A percentile compares a stretch with the other conserved stretches of the same genome.
Conservation (phyloP, 2,888 invertebrate genomes). For the Drosophila affinis region DNA sequence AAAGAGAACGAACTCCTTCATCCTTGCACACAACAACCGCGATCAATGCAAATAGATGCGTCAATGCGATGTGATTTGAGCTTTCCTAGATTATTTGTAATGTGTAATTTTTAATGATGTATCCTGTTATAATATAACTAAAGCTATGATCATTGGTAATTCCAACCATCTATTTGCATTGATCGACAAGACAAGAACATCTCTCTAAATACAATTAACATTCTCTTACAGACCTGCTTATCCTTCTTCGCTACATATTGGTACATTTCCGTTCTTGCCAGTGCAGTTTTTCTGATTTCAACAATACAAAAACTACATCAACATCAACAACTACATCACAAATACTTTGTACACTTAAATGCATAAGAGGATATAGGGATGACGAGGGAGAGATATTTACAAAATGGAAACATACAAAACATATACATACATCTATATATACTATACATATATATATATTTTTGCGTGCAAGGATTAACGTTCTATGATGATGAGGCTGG, state of each 20-base stretch:
- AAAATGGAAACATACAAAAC: conserved; percentile 50
- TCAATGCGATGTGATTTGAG: not conserved
- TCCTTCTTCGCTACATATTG: conserved; percentile 82
- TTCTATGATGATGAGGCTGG: conserved; percentile 50
- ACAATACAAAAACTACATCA: conserved; percentile 47
- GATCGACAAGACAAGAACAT: conserved; percentile 10
- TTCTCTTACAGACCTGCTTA: conserved; percentile 82
- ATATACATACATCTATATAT: conserved; percentile 44
- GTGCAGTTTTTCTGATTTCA: conserved; percentile 81
- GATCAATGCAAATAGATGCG: conserved; percentile 25
- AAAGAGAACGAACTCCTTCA: conserved; percentile 23
- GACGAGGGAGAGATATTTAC: conserved; percentile 64
- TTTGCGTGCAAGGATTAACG: conserved; percentile 67
- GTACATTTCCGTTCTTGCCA: conserved; percentile 82
- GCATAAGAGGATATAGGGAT: conserved; percentile 33
- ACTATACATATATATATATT: conserved; percentile 60
- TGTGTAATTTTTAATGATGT: not conserved
- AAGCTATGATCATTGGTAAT: not conserved
- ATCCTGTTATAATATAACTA: not conserved
- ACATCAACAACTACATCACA: conserved; percentile 52
- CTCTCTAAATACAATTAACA: conserved; percentile 61
- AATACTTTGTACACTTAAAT: conserved; percentile 65
- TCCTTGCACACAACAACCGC: conserved; percentile 32
- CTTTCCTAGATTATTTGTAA: not conserved
- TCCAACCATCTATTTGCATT: conserved; percentile 17